Percentiles rank a stretch among this genome's conserved stretches.
These are phyloP conservation scores for Siniperca chuatsi DNA, from an alignment of 2,113 vertebrate genomes.

Conservation along the genomic window DNA sequence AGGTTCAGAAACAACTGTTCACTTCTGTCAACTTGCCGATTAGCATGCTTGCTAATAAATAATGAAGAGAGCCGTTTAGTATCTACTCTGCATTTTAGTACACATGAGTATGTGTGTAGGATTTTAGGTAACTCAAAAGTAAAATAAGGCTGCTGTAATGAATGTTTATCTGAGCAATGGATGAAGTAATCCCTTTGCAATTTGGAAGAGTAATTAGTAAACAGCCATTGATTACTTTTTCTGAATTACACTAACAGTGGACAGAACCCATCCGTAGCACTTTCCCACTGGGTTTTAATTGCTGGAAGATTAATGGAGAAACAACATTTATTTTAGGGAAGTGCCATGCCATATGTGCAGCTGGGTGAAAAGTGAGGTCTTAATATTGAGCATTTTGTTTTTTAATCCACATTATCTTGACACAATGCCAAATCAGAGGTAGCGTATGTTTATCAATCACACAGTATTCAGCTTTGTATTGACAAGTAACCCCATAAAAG, in stretches of 20 bases:
- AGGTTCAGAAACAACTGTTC: slow-evolving; percentile 17
- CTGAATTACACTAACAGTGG: slow-evolving; percentile 29
- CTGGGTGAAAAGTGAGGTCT: slow-evolving; percentile 29
- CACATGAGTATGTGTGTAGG: neutral
- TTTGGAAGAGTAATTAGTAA: slow-evolving; percentile 51
- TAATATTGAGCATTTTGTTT: slow-evolving; percentile 30
- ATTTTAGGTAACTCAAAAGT: slow-evolving; percentile 30
- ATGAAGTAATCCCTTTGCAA: slow-evolving; percentile 33
- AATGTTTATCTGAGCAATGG: slow-evolving; percentile 31
- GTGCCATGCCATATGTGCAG: slow-evolving; percentile 20
- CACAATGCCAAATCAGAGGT: slow-evolving; percentile 23
- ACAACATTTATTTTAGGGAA: slow-evolving; percentile 37
- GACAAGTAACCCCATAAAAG: slow-evolving; percentile 61
- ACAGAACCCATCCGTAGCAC: slow-evolving; percentile 30
- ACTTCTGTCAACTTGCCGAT: neutral
- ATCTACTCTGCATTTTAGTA: slow-evolving; percentile 9
- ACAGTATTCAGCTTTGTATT: slow-evolving; percentile 44
- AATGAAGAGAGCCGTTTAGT: neutral
- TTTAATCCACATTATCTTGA: slow-evolving; percentile 18
- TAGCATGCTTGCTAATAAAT: neutral
- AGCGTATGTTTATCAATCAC: slow-evolving; percentile 46
- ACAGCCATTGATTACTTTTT: slow-evolving; percentile 47
- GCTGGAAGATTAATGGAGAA: slow-evolving; percentile 45
- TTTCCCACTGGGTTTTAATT: slow-evolving; percentile 32
- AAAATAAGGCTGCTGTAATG: slow-evolving; percentile 32